Conservation (phyloP, 2,888 invertebrate species). For the Cybosia mesomella region DNA sequence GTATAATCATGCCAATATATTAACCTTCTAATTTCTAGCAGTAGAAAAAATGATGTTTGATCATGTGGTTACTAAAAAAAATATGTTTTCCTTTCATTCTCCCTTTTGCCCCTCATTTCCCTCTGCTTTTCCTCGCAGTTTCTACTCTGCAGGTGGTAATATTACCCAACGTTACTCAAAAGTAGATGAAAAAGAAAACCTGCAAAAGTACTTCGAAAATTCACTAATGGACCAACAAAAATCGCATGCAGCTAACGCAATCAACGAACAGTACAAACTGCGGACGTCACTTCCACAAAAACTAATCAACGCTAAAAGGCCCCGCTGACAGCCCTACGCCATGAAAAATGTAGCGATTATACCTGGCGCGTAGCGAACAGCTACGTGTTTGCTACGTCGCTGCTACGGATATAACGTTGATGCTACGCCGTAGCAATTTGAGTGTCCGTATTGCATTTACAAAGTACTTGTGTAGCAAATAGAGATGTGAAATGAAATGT, state of each 20-base stretch:
- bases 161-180: too few relatives aligned
- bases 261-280: neutral
- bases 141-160: too few relatives aligned
- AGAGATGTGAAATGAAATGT: constrained; percentile 24
- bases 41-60: too few relatives aligned
- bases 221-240: neutral
- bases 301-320: constrained; percentile 65
- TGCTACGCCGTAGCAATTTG: constrained; percentile 51
- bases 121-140: too few relatives aligned
- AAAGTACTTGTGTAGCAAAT: constrained; percentile 28
- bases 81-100: too few relatives aligned
- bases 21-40: too few relatives aligned
- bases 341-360: constrained; percentile 53
- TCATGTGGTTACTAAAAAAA: too few relatives aligned
- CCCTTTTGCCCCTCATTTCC: too few relatives aligned
- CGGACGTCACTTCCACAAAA: constrained; percentile 48
- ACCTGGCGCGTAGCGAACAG: constrained; percentile 35
- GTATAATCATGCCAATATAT: too few relatives aligned
- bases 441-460: constrained; percentile 39
- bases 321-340: constrained; percentile 47
- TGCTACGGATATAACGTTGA: constrained; percentile 30
- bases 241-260: neutral
- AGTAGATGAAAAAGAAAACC: too few relatives aligned
- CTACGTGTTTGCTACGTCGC: constrained; percentile 35
- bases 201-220: neutral